Evolutionary conservation across 2,113 vertebrate genomes (phyloP), one percentile per base, ranked within the genome.

Genomic region (Ibidorhyncha struthersii): DNA sequence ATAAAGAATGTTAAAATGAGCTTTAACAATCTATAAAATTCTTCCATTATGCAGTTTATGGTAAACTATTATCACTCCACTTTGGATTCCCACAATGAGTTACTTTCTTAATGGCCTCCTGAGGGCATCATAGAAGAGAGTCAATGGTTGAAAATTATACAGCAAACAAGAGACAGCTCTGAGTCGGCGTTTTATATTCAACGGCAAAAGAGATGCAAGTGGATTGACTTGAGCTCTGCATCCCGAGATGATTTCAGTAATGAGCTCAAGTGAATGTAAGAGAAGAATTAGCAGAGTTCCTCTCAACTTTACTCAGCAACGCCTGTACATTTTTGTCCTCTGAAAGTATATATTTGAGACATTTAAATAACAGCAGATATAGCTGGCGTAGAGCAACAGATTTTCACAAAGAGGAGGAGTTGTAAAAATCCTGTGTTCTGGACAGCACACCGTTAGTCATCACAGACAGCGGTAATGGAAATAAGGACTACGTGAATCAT

Each of bases 41-140:
- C 77, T 59, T 76, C 72, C 80, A 89, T 86, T 89, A 78, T 2
- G 7, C 70, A 43, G 65, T 93, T 95, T 93, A 95, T 76, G 78
- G 87, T 53, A 32, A 80, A 80, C 70, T 92, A 96, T 87, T 89
- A 86, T 74, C 78, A 27, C n/a, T 43, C 81, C 52, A 59, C 66
- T 94, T 87, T 72, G 70, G 69, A 91, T 90, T 90, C 77, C 82
- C 52, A 56, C 83, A 80, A 89, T 56, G 70, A 93, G 85, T 86
- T 91, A 72, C 65, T 93, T 89, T 38, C 69, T 69, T 62, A 90
- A 77, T 49, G 96, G 73, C 67, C 32, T 97, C 94, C 95, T 87
- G 85, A 90, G 93, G 93, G 74, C 79, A 96, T 59, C 91, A n/a
- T 34, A 93, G 95, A 97, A 84, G 9, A 23, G 45, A 86, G 69